phyloP scores from a whole-genome alignment of 2,113 vertebrate genomes.

The Argyrosomus japonicus region DNA sequence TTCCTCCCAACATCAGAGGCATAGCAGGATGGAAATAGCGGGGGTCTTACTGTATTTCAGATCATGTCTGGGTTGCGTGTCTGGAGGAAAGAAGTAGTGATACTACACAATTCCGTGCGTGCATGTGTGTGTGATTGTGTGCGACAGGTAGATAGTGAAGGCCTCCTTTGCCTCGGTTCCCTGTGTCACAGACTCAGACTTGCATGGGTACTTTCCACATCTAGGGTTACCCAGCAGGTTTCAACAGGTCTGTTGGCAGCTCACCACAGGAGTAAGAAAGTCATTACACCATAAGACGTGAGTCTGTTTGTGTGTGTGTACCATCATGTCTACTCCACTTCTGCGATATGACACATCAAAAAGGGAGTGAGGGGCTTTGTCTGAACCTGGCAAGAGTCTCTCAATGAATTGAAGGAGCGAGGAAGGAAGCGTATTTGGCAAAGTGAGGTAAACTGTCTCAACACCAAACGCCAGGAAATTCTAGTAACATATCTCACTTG shows the following conservation, averaged over 20 bases:
- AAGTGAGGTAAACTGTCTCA: background rate
- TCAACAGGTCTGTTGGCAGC: slow-evolving; percentile 73
- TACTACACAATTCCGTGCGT: slow-evolving; percentile 29
- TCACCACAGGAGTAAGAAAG: slow-evolving; percentile 72
- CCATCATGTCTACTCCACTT: slow-evolving; percentile 49
- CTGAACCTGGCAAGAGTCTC: slow-evolving; percentile 42
- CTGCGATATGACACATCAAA: slow-evolving; percentile 64
- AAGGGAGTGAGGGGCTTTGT: slow-evolving; percentile 32
- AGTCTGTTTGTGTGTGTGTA: slow-evolving; percentile 42
- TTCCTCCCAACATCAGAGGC: slow-evolving; percentile 56
- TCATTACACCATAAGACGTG: slow-evolving; percentile 65
- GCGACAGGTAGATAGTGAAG: background rate
- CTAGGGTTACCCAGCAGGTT: slow-evolving; percentile 81
- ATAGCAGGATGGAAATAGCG: slow-evolving; percentile 43
- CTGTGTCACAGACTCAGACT: slow-evolving; percentile 61
- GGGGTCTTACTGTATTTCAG: slow-evolving; percentile 67
- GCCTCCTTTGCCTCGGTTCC: slow-evolving; percentile 46
- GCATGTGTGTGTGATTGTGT: slow-evolving; percentile 13
- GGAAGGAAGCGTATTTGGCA: background rate
- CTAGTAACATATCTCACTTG: background rate
- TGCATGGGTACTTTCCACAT: slow-evolving; percentile 81
- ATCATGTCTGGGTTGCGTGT: slow-evolving; percentile 67
- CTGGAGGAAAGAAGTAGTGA: slow-evolving; percentile 50
- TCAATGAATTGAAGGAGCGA: slow-evolving; percentile 10
- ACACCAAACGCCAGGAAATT: background rate